These are phyloP conservation scores for Scalopus aquaticus DNA, from an alignment of 2,113 vertebrate species.

Conservation along the genomic window DNA sequence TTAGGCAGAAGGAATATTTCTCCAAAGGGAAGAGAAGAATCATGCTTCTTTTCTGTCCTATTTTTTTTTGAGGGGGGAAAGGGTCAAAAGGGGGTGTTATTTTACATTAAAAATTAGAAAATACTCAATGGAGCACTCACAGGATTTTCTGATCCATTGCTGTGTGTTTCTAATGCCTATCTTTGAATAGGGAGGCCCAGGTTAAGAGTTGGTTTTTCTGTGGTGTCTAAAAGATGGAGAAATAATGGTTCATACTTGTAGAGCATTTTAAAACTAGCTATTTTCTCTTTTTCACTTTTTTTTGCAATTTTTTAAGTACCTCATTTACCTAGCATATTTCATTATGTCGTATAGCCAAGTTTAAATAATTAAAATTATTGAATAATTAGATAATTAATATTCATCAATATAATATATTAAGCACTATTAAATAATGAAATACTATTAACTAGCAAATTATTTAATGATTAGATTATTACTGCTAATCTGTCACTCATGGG, in stretches of 20 bases:
- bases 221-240: background rate
- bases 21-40: background rate
- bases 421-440: too few relatives aligned
- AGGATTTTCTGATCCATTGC: background rate
- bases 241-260: too few relatives aligned
- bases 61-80: too few relatives aligned
- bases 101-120: background rate
- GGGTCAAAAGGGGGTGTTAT: background rate
- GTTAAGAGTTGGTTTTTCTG: background rate
- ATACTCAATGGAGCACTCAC: background rate
- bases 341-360: background rate
- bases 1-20: background rate
- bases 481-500: background rate
- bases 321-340: background rate
- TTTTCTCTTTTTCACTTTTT: background rate
- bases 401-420: too few relatives aligned
- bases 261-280: background rate
- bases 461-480: background rate
- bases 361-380: background rate
- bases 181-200: background rate
- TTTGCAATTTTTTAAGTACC: background rate
- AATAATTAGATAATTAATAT: too few relatives aligned
- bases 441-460: too few relatives aligned
- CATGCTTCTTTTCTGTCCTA: background rate
- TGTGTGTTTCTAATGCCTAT: background rate